phyloP scores from a whole-genome alignment of 2,797 vertebrate species.

The Manis crassicaudata region DNA sequence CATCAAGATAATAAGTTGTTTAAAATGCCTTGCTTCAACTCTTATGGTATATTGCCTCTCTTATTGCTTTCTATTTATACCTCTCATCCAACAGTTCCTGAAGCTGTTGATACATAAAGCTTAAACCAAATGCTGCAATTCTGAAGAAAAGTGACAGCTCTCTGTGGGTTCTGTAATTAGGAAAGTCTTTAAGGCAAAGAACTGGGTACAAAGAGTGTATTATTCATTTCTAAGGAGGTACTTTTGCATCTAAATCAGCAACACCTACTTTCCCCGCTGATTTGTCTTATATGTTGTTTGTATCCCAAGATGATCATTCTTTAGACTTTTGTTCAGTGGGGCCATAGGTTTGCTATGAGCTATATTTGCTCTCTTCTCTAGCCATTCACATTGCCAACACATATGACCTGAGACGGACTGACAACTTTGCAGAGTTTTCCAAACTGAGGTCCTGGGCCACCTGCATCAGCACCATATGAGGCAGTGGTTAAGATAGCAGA shows the following conservation, averaged over 20 bases:
- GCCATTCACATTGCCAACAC: not conserved
- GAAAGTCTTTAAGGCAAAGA: conserved; percentile 44
- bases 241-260: not conserved
- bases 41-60: conserved; percentile 54
- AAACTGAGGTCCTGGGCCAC: not conserved
- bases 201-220: not conserved
- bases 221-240: conserved; percentile 25
- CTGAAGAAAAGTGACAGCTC: conserved; percentile 47
- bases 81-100: conserved; percentile 60
- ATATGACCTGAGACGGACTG: not conserved
- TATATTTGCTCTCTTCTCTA: not conserved
- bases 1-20: conserved; percentile 60
- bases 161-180: conserved; percentile 25
- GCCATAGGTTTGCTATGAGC: not conserved
- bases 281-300: not conserved
- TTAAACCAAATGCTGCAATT: conserved; percentile 56
- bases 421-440: not conserved
- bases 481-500: not conserved
- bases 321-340: not conserved
- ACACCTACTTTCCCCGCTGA: not conserved
- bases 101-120: conserved; percentile 53
- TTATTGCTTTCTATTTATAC: conserved; percentile 71
- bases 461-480: not conserved
- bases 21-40: conserved; percentile 56
- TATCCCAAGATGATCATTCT: not conserved